A percentile compares a stretch with the other conserved stretches of the same genome.
Evolutionary conservation across 2,888 invertebrate genomes (phyloP).

Genomic region (Heliothis peltigera): DNA sequence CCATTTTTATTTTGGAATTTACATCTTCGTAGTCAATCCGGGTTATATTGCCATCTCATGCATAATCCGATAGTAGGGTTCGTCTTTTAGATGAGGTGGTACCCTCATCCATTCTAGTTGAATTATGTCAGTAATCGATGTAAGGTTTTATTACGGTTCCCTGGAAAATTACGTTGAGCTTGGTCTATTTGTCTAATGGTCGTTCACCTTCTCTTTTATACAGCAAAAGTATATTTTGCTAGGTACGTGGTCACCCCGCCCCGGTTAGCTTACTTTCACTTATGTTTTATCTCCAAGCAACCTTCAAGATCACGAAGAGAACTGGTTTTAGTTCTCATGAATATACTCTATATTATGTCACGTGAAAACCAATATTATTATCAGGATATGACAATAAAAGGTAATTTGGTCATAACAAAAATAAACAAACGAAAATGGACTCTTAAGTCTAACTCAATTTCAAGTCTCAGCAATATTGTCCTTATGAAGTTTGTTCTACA

Average conservation of each 20-base stretch:
- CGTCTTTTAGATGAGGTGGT: constrained; percentile 11
- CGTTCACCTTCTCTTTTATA: constrained; percentile 48
- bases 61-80: constrained; percentile 33
- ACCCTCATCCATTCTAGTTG: constrained; percentile 22
- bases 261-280: constrained; percentile 72
- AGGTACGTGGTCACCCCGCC: constrained; percentile 52
- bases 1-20: constrained; percentile 28
- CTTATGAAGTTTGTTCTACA: background rate
- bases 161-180: constrained; percentile 53
- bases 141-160: constrained; percentile 53
- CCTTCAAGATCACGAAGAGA: constrained; percentile 68
- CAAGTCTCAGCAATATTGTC: background rate
- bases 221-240: constrained; percentile 54
- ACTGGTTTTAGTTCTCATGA: constrained; percentile 67
- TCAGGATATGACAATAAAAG: constrained; percentile 2
- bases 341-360: constrained; percentile 57
- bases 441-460: background rate
- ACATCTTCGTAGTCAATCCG: constrained; percentile 40
- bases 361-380: constrained; percentile 37
- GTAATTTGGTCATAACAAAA: background rate
- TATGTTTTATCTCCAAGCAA: constrained; percentile 66
- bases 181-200: constrained; percentile 54
- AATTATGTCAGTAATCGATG: constrained; percentile 35
- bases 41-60: constrained; percentile 30
- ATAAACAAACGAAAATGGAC: background rate